Percentiles rank a stretch among this genome's conserved stretches.
These are phyloP conservation scores for Typhlichthys subterraneus DNA, from an alignment of 2,797 vertebrate genomes.

Conservation along the genomic window DNA sequence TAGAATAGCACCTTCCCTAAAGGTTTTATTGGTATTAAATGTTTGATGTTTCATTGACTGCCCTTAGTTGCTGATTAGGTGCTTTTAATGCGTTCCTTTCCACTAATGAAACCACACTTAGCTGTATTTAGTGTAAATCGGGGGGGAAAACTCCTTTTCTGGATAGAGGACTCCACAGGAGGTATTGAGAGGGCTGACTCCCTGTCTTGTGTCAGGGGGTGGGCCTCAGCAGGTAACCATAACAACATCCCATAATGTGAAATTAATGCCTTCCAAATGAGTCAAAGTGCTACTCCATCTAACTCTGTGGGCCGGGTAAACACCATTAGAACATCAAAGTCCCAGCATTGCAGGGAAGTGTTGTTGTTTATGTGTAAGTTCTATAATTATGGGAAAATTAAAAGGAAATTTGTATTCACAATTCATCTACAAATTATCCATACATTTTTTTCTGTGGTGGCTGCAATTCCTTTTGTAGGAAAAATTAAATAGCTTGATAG, in stretches of 20 bases:
- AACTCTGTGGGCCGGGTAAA: constrained; percentile 65
- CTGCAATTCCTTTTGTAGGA: constrained; percentile 28
- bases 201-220: constrained; percentile 46
- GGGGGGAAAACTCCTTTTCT: constrained; percentile 43
- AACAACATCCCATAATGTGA: constrained; percentile 76
- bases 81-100: constrained; percentile 54
- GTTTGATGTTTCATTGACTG: constrained; percentile 68
- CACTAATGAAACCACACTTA: constrained; percentile 44
- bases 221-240: constrained; percentile 71
- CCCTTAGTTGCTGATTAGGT: constrained; percentile 49
- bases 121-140: constrained; percentile 37
- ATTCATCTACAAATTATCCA: constrained; percentile 50
- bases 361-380: constrained; percentile 41
- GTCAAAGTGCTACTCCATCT: constrained; percentile 60
- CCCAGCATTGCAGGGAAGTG: constrained; percentile 49
- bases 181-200: constrained; percentile 39
- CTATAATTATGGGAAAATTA: constrained; percentile 57
- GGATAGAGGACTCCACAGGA: constrained; percentile 41
- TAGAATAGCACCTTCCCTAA: constrained; percentile 60
- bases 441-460: constrained; percentile 22
- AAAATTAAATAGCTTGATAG: constrained; percentile 27
- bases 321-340: constrained; percentile 62
- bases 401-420: constrained; percentile 52
- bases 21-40: constrained; percentile 68
- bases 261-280: constrained; percentile 80